phyloP scores from a whole-genome alignment of 2,888 invertebrate genomes.

The Perizoma flavofasciatum region DNA sequence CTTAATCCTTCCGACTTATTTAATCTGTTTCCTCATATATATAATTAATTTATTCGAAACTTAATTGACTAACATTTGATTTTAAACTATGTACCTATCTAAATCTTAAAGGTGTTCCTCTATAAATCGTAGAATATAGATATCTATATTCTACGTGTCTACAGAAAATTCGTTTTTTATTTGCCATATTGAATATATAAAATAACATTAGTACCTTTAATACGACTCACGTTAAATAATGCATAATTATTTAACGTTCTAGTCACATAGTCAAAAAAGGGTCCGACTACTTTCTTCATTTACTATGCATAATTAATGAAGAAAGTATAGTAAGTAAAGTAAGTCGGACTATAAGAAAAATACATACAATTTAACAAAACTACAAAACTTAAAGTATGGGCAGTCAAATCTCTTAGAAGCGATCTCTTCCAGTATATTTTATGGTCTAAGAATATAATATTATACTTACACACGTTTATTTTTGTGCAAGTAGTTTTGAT shows the following conservation, averaged over 20 bases:
- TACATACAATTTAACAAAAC: no score
- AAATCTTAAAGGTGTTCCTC: no score
- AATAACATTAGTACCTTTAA: no score
- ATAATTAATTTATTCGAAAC: slow-evolving; percentile 50
- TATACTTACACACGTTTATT: background rate
- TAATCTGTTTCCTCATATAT: slow-evolving; percentile 54
- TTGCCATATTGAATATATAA: background rate
- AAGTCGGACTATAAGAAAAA: no score
- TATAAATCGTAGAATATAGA: slow-evolving; percentile 35
- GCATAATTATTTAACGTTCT: slow-evolving; percentile 17
- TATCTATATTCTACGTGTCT: no score
- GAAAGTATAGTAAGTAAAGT: no score
- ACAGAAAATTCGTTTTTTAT: no score
- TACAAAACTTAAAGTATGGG: slow-evolving; percentile 7
- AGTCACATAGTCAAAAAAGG: slow-evolving; percentile 23
- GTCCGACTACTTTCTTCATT: slow-evolving; percentile 51
- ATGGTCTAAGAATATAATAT: background rate
- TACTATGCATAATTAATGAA: slow-evolving; percentile 15
- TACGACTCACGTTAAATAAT: slow-evolving; percentile 19
- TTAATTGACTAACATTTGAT: slow-evolving; percentile 30
- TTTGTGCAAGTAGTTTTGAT: background rate
- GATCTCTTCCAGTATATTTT: no score
- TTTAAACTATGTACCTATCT: no score
- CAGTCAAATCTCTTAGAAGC: no score
- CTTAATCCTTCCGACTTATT: slow-evolving; percentile 57